A percentile compares a stretch with the other conserved stretches of the same genome.
These are phyloP conservation scores for Eilema sororculum DNA, from an alignment of 2,888 invertebrate species.

Conservation along the genomic window DNA sequence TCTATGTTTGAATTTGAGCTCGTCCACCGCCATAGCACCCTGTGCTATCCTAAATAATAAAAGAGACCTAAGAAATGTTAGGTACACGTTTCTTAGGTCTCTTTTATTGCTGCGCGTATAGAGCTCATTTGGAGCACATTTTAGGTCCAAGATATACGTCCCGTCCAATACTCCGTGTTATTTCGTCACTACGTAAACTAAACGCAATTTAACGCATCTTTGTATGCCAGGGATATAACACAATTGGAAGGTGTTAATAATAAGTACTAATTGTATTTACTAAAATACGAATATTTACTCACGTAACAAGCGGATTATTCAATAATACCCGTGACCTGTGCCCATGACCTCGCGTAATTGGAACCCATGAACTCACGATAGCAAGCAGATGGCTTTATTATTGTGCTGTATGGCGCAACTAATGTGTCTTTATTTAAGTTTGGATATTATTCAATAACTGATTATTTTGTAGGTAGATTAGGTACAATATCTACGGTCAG, in stretches of 20 bases:
- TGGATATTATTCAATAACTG: neutral
- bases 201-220: slow-evolving; percentile 24
- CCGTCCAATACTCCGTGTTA: slow-evolving; percentile 5
- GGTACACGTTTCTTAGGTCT: too few species aligned
- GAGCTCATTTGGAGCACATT: too few species aligned
- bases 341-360: slow-evolving; percentile 31
- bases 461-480: too few species aligned
- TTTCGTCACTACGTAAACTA: slow-evolving; percentile 30
- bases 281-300: slow-evolving; percentile 23
- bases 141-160: too few species aligned
- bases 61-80: too few species aligned
- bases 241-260: slow-evolving; percentile 21
- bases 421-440: slow-evolving; percentile 3
- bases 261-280: slow-evolving; percentile 15
- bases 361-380: slow-evolving; percentile 23
- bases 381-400: slow-evolving; percentile 14
- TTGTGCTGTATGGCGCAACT: slow-evolving; percentile 11
- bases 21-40: too few species aligned
- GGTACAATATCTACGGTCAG: neutral
- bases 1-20: too few species aligned
- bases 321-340: slow-evolving; percentile 27
- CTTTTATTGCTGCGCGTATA: too few species aligned
- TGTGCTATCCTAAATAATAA: too few species aligned
- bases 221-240: slow-evolving; percentile 31
- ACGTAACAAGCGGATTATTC: slow-evolving; percentile 19